A percentile compares a stretch with the other conserved stretches of the same genome.
Conservation (phyloP, 2,113 vertebrate species). For the Pomatorhinus ruficollis region DNA sequence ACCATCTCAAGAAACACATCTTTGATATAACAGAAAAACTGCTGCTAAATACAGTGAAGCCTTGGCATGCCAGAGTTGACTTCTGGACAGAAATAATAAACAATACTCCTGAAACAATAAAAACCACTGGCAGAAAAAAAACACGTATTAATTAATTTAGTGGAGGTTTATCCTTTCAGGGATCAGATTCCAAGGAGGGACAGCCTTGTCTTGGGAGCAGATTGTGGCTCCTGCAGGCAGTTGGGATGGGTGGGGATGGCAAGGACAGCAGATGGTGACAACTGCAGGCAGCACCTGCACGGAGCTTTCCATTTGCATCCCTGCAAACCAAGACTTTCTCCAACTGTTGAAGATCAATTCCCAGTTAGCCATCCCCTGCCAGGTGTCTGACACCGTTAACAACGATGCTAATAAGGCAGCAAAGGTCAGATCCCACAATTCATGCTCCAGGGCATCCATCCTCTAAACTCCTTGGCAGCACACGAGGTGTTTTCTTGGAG, state of each 20-base stretch:
- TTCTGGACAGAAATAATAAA: neutral
- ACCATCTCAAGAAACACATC: neutral
- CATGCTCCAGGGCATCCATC: neutral
- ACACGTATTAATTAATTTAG: neutral
- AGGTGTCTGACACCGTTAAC: neutral
- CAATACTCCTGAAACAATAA: neutral
- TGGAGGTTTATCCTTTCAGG: neutral
- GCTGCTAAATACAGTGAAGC: neutral
- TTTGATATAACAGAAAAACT: neutral
- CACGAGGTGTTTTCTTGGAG: neutral
- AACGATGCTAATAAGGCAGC: neutral
- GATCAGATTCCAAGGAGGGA: neutral
- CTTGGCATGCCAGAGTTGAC: neutral
- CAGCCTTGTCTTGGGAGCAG: neutral
- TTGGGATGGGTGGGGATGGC: fast-evolving
- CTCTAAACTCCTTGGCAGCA: neutral
- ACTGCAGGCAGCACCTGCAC: neutral
- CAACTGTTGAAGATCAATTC: neutral
- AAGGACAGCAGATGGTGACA: neutral
- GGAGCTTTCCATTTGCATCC: neutral
- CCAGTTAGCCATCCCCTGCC: neutral
- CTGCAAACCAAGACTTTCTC: neutral
- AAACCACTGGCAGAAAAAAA: neutral
- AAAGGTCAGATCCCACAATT: neutral
- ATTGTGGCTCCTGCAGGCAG: neutral